phyloP scores from a whole-genome alignment of 2,888 invertebrate genomes.

The Cryptophagus acutangulus region DNA sequence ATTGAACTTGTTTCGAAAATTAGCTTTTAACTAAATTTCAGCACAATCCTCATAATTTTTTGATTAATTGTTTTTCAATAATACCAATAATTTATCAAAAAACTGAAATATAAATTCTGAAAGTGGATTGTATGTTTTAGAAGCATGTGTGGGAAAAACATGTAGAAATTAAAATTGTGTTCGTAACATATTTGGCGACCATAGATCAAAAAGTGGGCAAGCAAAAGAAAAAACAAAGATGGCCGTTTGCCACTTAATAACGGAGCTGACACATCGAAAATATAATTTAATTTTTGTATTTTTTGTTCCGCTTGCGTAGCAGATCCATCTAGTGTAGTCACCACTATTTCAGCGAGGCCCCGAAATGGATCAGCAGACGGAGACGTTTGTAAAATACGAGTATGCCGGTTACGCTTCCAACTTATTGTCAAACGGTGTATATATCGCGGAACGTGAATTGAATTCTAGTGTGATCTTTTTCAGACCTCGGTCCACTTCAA shows the following conservation, averaged over 20 bases:
- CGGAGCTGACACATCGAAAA: slow-evolving; percentile 44
- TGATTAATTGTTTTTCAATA: no score
- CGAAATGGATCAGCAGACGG: slow-evolving; percentile 16
- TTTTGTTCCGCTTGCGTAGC: slow-evolving; percentile 30
- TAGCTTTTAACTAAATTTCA: no score
- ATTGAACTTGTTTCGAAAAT: no score
- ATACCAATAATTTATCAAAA: no score
- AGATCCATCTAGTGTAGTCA: slow-evolving; percentile 5
- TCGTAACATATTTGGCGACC: no score
- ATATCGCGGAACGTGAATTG: slow-evolving; percentile 43
- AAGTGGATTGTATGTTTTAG: no score
- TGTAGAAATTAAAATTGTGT: no score
- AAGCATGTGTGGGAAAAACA: no score
- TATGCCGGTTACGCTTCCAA: slow-evolving; percentile 10
- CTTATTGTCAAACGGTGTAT: slow-evolving; percentile 37
- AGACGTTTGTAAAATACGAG: slow-evolving; percentile 16
- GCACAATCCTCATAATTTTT: no score
- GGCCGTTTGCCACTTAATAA: slow-evolving; percentile 42
- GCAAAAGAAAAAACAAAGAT: slow-evolving; percentile 40
- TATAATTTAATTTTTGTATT: slow-evolving; percentile 45
- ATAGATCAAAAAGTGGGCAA: slow-evolving; percentile 40
- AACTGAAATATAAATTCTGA: no score
- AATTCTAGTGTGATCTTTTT: slow-evolving; percentile 37
- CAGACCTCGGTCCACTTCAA: slow-evolving; percentile 40
- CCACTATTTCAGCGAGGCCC: slow-evolving; percentile 22